Base-by-base conservation (phyloP, 1,140 invertebrate species). In the Diorhabda elongata region DNA sequence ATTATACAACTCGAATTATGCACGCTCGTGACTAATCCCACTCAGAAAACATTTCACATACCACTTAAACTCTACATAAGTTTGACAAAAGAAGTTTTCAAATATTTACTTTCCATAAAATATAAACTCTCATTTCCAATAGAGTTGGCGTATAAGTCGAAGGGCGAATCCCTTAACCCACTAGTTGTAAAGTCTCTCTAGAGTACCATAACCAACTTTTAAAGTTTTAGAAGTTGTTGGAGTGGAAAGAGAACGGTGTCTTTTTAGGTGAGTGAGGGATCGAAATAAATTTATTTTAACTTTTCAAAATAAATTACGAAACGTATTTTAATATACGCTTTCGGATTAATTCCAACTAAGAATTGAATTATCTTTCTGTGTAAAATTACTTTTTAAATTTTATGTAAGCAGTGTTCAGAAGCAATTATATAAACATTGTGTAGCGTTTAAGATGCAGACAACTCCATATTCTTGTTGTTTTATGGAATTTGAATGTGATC, bases 161-260 rank as follows among this genome's bases (percentile, higher is more conserved):
- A 52, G 58, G 62, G 58, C 57, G 9, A 57, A 59, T 64, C 60
- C 44, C 60, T 60, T 66, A 60, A 65, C 68, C 68, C 63, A 64
- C 43, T 45, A 65, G 61, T 59, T 45, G 44, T 59, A 66, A 66
- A 59, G 63, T 60, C 63, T 69, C 68, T 69, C 68, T 8, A 8
- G 68, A 66, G 68, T 52, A 64, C 62, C 59, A 69, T 69, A 69
- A 61, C 58, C 57, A 65, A 59, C 52, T 69, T 69, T 44, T 59
- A 61, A 64, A 69, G 45, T 69, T 61, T 8, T 5, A 65, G 67
- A 69, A 69, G 45, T 69, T 61, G 26, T n/a, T 61, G 42, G 42
- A 69, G 59, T 69, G 60, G 58, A 66, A 69, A 69, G 59, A 64
- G 56, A 69, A 58, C 64, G 66, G 41, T 68, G 56, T 66, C 64